Conservation (phyloP, 2,797 vertebrate species). For the Acomys russatus region DNA sequence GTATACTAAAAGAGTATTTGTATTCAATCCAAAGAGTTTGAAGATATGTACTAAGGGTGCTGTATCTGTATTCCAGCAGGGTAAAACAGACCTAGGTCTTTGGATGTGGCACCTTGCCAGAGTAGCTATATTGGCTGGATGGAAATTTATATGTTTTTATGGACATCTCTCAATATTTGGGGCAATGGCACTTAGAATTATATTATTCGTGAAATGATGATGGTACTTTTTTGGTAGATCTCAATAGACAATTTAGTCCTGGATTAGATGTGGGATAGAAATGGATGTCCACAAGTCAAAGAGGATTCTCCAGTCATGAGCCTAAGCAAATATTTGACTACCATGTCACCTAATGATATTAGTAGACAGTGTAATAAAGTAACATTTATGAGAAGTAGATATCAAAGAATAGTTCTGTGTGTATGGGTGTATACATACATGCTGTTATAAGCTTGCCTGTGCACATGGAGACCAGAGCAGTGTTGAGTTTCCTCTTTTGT, state of each 20-base stretch:
- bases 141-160: conserved; percentile 60
- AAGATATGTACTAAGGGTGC: too few relatives aligned
- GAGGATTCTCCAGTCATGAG: neutral
- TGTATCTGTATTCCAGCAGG: too few relatives aligned
- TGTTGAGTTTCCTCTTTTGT: neutral
- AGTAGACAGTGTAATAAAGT: neutral
- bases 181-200: conserved; percentile 33
- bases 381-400: neutral
- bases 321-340: neutral
- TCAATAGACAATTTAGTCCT: neutral
- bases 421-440: neutral
- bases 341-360: neutral
- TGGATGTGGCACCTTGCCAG: too few relatives aligned
- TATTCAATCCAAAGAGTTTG: too few relatives aligned
- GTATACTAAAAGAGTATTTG: too few relatives aligned
- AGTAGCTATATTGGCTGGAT: neutral
- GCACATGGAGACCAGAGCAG: neutral
- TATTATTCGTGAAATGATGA: conserved; percentile 13
- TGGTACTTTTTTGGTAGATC: neutral
- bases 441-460: neutral
- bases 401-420: neutral
- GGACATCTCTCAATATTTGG: neutral
- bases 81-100: too few relatives aligned
- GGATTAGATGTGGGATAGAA: neutral
- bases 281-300: neutral